A percentile compares a stretch with the other conserved stretches of the same genome.
Conservation (phyloP, 2,888 invertebrate species). For the Tinea semifulvella region DNA sequence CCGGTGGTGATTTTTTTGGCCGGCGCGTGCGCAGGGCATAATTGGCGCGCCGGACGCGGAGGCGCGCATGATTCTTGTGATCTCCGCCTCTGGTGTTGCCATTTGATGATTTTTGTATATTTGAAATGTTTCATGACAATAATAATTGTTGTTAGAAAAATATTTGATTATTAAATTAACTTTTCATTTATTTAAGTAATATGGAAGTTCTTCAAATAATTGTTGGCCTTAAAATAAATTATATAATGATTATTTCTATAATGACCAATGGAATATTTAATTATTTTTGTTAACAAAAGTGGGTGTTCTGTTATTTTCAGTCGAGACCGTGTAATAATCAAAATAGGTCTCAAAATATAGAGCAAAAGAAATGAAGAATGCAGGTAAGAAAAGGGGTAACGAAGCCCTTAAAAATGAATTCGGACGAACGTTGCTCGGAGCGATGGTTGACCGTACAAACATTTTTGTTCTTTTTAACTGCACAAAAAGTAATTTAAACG, state of each 20-base stretch:
- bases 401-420: slow-evolving; percentile 36
- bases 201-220: no score
- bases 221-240: no score
- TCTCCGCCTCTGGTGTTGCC: slow-evolving; percentile 25
- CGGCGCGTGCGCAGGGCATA: slow-evolving; percentile 61
- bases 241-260: neutral
- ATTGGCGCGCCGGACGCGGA: slow-evolving; percentile 49
- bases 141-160: no score
- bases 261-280: neutral
- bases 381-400: slow-evolving; percentile 56
- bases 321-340: neutral
- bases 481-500: slow-evolving; percentile 57
- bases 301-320: neutral
- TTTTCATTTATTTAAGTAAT: no score
- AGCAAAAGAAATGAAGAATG: slow-evolving; percentile 27
- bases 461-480: slow-evolving; percentile 38
- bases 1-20: slow-evolving; percentile 48
- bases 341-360: slow-evolving; percentile 6
- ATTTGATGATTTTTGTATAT: neutral
- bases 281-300: no score
- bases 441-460: slow-evolving; percentile 40
- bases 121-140: neutral
- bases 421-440: slow-evolving; percentile 41
- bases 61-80: slow-evolving; percentile 36
- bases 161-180: no score